Conservation (phyloP, 2,113 vertebrate genomes). For the Poeciliopsis occidentalis region DNA sequence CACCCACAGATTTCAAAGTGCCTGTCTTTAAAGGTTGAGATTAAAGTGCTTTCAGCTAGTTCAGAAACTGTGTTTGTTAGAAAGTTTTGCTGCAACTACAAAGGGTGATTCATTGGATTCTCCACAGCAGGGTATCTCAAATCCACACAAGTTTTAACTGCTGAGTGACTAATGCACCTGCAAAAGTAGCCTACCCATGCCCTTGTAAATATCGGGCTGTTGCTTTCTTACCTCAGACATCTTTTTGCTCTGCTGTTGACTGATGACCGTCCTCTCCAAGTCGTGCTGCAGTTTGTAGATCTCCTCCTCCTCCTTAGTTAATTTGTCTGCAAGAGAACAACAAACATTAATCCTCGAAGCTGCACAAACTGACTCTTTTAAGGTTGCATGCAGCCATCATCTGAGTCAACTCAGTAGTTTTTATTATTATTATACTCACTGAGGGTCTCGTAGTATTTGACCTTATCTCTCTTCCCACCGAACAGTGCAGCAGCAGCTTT, state of each 20-base stretch:
- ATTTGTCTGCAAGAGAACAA: constrained; percentile 79
- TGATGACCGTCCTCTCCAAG: constrained; percentile 90
- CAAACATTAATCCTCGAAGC: neutral
- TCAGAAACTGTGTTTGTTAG: constrained; percentile 33
- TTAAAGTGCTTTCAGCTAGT: constrained; percentile 45
- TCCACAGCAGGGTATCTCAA: constrained; percentile 20
- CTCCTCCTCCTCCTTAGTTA: constrained; percentile 95
- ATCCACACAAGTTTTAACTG: constrained; percentile 1
- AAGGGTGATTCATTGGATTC: constrained; percentile 51
- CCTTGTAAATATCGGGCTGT: constrained; percentile 20
- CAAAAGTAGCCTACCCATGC: constrained; percentile 13
- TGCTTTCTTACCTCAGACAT: constrained; percentile 85
- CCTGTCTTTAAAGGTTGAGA: constrained; percentile 39
- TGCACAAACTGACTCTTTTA: neutral
- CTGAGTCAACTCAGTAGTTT: neutral
- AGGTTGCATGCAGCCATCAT: neutral
- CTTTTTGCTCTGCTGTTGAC: constrained; percentile 85
- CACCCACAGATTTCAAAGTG: constrained; percentile 50
- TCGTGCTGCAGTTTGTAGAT: constrained; percentile 96
- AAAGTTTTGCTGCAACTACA: constrained; percentile 23
- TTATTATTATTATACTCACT: constrained; percentile 84
- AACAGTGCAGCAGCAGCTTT: constrained; percentile 97
- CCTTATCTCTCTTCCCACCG: constrained; percentile 95
- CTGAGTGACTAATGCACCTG: constrained; percentile 30
- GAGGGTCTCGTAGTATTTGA: constrained; percentile 92